Conservation (phyloP, 2,888 invertebrate species). For the Pinctada fucata region DNA sequence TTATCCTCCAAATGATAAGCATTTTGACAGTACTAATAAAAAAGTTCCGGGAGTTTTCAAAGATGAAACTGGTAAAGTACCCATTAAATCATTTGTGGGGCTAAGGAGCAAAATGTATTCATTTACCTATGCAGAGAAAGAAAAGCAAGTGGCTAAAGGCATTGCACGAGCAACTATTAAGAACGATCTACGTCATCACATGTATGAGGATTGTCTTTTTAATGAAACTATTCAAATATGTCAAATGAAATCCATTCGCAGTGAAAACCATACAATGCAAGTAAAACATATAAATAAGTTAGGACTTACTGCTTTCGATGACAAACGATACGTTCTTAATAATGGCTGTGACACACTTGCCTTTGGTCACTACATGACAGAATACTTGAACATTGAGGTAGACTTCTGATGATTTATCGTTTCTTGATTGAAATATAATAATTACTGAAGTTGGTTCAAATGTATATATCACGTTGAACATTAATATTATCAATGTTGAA, state of each 20-base stretch:
- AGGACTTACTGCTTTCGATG: constrained; percentile 43
- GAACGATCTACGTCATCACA: constrained; percentile 39
- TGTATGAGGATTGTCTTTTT: constrained; percentile 42
- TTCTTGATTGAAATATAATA: too few relatives aligned
- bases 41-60: constrained; percentile 6
- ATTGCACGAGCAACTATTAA: constrained; percentile 44
- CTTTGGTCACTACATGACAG: constrained; percentile 38
- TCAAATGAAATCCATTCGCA: constrained; percentile 38
- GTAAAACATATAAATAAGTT: constrained; percentile 41
- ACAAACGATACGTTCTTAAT: constrained; percentile 44
- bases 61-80: constrained; percentile 12
- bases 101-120: constrained; percentile 18
- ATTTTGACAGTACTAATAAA: constrained; percentile 14
- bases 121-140: not conserved
- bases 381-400: not conserved
- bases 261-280: constrained; percentile 41
- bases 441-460: too few relatives aligned
- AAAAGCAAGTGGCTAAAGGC: constrained; percentile 45
- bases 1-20: not conserved
- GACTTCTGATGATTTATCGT: not conserved
- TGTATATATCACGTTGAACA: too few relatives aligned
- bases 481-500: too few relatives aligned
- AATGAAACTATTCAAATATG: constrained; percentile 33
- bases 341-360: constrained; percentile 35
- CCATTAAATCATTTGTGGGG: constrained; percentile 9